A percentile compares a stretch with the other conserved stretches of the same genome.
Conservation (phyloP, 2,888 invertebrate genomes). For the Xanthia icteritia region DNA sequence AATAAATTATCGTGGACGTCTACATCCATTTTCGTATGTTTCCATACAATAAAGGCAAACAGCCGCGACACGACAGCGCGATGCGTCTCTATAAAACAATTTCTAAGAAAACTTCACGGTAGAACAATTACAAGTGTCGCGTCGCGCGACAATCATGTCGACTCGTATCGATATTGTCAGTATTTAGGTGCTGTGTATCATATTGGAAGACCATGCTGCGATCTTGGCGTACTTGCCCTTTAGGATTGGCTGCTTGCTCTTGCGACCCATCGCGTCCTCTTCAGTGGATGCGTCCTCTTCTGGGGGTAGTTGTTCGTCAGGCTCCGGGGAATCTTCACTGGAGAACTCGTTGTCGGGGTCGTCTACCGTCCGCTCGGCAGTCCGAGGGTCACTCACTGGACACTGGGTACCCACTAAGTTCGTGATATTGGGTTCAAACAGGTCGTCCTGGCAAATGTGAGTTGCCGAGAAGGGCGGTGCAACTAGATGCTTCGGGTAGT, state of each 20-base stretch:
- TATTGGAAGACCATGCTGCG: conserved; percentile 28
- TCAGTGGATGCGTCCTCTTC: conserved; percentile 49
- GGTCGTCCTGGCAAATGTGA: conserved; percentile 38
- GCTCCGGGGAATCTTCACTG: conserved; percentile 49
- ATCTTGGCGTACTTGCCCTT: conserved; percentile 52
- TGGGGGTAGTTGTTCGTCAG: conserved; percentile 21
- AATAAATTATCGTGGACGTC: no score
- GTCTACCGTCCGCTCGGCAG: conserved; percentile 3
- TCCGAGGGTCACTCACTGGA: conserved; percentile 12
- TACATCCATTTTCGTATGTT: no score
- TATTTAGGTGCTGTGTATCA: no score
- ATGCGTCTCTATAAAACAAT: no score
- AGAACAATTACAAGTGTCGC: no score
- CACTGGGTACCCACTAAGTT: conserved; percentile 16
- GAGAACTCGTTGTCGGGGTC: conserved; percentile 42
- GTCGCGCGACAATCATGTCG: no score
- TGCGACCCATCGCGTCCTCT: conserved; percentile 39
- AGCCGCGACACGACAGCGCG: no score
- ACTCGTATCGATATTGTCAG: no score
- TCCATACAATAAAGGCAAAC: no score
- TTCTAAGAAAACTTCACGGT: no score
- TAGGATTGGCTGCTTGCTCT: conserved; percentile 30
- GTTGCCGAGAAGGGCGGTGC: conserved; percentile 13
- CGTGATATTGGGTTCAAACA: conserved; percentile 44
- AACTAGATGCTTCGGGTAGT: conserved; percentile 31